Conservation (phyloP, 1,140 invertebrate species). For the Pachypsylla venusta region DNA sequence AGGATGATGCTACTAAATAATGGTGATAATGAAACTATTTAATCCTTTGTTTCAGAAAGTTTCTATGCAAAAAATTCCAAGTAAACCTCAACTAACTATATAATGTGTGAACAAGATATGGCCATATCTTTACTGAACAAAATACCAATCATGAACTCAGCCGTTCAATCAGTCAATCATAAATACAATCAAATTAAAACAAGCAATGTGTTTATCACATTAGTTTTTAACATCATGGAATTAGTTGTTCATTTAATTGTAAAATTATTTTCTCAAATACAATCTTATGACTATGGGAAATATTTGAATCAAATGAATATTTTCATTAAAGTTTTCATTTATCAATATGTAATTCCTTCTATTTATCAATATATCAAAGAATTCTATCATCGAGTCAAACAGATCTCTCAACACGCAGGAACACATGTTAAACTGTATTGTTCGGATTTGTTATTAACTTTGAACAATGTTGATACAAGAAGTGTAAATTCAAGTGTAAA, state of each 20-base stretch:
- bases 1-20: too few relatives aligned
- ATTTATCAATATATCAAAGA: background rate
- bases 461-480: too few relatives aligned
- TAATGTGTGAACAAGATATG: constrained; percentile 1
- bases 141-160: background rate
- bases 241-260: background rate
- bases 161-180: background rate
- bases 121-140: background rate
- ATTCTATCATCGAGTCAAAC: background rate
- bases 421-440: too few relatives aligned
- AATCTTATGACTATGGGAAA: background rate
- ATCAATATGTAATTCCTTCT: background rate
- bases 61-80: too few relatives aligned
- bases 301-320: background rate
- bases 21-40: too few relatives aligned
- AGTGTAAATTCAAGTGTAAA: too few relatives aligned
- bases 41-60: too few relatives aligned
- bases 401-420: too few relatives aligned
- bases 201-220: constrained; percentile 1
- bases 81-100: background rate
- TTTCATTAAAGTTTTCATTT: background rate
- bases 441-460: too few relatives aligned
- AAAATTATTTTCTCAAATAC: background rate
- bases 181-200: background rate
- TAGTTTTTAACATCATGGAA: background rate